Percentiles rank a stretch among this genome's conserved stretches.
These are phyloP conservation scores for Rhinopomastus cyanomelas DNA, from an alignment of 2,113 vertebrate genomes.

Conservation along the genomic window DNA sequence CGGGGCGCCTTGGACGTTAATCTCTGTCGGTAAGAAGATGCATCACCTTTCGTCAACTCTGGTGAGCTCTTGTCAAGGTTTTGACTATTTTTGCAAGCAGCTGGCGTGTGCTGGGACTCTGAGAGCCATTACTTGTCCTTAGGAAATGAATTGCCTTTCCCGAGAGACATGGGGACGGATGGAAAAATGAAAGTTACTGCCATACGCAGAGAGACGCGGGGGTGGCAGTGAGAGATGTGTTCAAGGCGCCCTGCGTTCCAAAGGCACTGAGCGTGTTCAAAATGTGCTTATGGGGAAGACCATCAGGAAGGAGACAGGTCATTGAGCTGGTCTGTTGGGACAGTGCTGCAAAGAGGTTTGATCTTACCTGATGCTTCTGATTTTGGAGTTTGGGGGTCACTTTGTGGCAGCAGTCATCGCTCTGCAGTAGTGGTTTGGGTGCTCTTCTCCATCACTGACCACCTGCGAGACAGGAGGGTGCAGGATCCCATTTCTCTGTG, in stretches of 20 bases:
- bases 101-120: background rate
- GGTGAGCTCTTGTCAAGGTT: background rate
- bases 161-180: background rate
- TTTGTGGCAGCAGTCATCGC: background rate
- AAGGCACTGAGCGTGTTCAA: background rate
- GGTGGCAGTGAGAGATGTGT: background rate
- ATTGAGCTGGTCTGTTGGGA: background rate
- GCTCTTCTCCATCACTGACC: background rate
- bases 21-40: background rate
- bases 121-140: background rate
- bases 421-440: background rate
- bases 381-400: background rate
- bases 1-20: rapidly evolving
- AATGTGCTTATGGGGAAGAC: background rate
- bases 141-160: background rate
- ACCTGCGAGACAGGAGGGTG: rapidly evolving
- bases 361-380: background rate
- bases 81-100: background rate
- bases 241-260: background rate
- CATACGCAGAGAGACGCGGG: background rate
- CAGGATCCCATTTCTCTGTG: rapidly evolving
- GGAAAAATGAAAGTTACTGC: background rate
- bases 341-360: rapidly evolving
- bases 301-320: background rate
- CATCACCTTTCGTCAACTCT: background rate